Evolutionary conservation across 2,888 invertebrate genomes (phyloP).

Genomic region (Limnephilus marmoratus): DNA sequence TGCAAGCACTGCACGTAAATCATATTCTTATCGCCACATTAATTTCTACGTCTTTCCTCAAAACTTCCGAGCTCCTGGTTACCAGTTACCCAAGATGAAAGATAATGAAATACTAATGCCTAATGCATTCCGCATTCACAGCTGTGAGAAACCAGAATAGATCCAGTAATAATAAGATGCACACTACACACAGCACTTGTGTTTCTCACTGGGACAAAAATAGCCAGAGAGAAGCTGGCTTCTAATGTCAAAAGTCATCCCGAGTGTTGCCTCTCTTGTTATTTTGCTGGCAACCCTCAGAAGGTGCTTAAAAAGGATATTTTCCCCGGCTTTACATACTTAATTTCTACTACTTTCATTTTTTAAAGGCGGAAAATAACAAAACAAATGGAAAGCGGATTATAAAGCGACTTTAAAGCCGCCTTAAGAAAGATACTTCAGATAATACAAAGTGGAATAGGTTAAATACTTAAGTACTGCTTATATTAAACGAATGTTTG

Average conservation of each 20-base stretch:
- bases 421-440: background rate
- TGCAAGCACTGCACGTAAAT: background rate
- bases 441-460: background rate
- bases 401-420: background rate
- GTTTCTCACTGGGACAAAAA: background rate
- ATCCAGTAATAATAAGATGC: background rate
- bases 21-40: background rate
- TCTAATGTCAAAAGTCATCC: slow-evolving; percentile 37
- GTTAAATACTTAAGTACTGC: background rate
- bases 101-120: background rate
- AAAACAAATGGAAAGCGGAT: slow-evolving; percentile 38
- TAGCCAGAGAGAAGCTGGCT: slow-evolving; percentile 27
- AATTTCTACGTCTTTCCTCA: background rate
- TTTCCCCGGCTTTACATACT: background rate
- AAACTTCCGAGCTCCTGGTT: background rate
- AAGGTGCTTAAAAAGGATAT: background rate
- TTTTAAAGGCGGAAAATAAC: background rate
- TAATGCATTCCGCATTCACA: background rate
- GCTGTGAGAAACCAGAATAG: background rate
- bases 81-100: background rate
- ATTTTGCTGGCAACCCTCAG: slow-evolving; percentile 10
- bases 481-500: background rate
- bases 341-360: slow-evolving; percentile 16
- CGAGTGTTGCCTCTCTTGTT: background rate
- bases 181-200: background rate